These are phyloP conservation scores for Tinea pellionella DNA, from an alignment of 2,888 invertebrate species.

Conservation along the genomic window DNA sequence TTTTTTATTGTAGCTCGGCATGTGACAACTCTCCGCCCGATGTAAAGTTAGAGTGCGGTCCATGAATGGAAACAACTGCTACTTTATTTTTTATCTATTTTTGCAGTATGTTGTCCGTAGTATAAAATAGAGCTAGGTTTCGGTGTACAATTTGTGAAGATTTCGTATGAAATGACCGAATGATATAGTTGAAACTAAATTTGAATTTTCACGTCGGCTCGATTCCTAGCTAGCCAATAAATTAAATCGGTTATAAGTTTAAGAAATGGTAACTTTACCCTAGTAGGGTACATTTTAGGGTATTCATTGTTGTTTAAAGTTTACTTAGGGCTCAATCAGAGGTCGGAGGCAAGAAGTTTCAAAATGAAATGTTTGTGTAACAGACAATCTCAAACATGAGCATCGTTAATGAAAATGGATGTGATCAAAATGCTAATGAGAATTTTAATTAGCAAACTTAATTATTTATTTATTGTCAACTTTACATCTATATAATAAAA, in stretches of 20 bases:
- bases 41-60: no score
- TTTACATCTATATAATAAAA: not conserved
- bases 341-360: slow-evolving; percentile 2
- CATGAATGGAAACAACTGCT: no score
- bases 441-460: not conserved
- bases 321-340: slow-evolving; percentile 17
- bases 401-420: not conserved
- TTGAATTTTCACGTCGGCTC: not conserved
- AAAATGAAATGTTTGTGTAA: slow-evolving; percentile 13
- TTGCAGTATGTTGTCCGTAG: no score
- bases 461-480: not conserved
- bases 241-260: not conserved
- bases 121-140: no score
- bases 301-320: slow-evolving; percentile 12
- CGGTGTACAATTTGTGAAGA: no score
- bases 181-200: no score
- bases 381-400: slow-evolving; percentile 8
- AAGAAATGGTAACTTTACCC: not conserved
- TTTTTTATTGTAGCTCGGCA: no score
- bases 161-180: no score
- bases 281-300: not conserved
- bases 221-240: no score
- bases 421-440: not conserved
- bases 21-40: no score
- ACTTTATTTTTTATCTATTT: no score